Conservation (phyloP, 2,888 invertebrate species). For the Poecilus cupreus region DNA sequence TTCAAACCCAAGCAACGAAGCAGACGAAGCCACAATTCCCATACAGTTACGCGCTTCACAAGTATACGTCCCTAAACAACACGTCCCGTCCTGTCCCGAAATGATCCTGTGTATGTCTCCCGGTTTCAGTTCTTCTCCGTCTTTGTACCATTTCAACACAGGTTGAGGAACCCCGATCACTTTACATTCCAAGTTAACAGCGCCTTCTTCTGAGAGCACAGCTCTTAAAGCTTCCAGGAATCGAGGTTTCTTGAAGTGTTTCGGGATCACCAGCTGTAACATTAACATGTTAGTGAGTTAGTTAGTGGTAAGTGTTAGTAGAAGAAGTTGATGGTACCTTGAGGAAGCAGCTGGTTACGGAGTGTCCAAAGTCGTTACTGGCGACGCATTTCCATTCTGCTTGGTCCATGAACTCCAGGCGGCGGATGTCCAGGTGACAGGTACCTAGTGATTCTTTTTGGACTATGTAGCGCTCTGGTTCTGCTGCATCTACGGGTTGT, state of each 20-base stretch:
- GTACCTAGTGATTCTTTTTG: constrained; percentile 82
- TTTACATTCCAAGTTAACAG: constrained; percentile 94
- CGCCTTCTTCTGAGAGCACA: constrained; percentile 90
- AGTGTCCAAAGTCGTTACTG: constrained; percentile 91
- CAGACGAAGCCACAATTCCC: constrained; percentile 92
- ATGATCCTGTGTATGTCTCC: constrained; percentile 94
- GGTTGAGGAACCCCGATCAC: constrained; percentile 94
- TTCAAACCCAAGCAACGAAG: constrained; percentile 90
- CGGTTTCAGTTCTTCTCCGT: constrained; percentile 90
- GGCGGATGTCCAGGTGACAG: constrained; percentile 83
- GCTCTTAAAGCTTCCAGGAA: constrained; percentile 91
- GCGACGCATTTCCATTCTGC: constrained; percentile 96
- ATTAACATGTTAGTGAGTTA: no score
- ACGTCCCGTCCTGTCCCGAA: constrained; percentile 92
- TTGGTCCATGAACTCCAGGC: constrained; percentile 88
- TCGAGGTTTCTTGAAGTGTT: constrained; percentile 91
- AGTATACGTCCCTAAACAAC: constrained; percentile 92
- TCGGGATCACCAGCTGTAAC: constrained; percentile 81
- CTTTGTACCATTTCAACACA: constrained; percentile 93
- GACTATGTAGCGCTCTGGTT: constrained; percentile 80
- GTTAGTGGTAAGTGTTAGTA: no score
- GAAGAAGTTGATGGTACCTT: no score
- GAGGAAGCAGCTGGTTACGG: constrained; percentile 89
- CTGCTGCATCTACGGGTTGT: constrained; percentile 81
- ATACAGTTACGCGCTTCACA: constrained; percentile 94